Percentiles rank a stretch among this genome's conserved stretches.
phyloP scores from a whole-genome alignment of 53 echinoderm and acorn worm genomes.

The Actinopyga echinites region DNA sequence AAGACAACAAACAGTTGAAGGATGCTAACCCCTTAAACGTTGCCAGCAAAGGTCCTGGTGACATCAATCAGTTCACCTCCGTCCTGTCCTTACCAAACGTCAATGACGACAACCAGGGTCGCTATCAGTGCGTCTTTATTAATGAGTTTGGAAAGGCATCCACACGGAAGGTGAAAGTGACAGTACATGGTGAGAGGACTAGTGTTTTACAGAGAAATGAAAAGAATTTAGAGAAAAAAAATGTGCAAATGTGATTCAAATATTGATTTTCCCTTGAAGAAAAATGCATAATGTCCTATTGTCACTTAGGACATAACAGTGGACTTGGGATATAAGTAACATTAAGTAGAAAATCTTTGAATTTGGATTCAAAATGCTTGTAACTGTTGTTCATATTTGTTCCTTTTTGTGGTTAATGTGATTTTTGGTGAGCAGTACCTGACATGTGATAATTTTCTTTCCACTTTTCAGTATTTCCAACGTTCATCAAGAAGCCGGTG shows the following conservation, averaged over 20 bases:
- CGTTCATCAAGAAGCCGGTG: constrained; percentile 73
- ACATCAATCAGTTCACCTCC: constrained; percentile 69
- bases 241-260: too few species aligned
- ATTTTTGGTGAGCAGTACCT: too few species aligned
- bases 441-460: background rate
- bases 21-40: constrained; percentile 53
- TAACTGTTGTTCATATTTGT: too few species aligned
- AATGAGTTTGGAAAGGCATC: constrained; percentile 85
- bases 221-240: too few species aligned
- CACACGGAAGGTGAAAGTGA: constrained; percentile 81
- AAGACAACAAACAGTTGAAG: constrained; percentile 67
- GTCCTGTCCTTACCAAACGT: constrained; percentile 73
- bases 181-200: constrained; percentile 75
- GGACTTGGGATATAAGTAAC: too few species aligned
- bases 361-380: too few species aligned
- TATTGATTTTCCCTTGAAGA: too few species aligned
- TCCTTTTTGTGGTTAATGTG: background rate
- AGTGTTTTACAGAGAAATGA: background rate
- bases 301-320: too few species aligned
- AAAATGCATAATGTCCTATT: too few species aligned
- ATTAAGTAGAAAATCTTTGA: too few species aligned
- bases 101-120: constrained; percentile 73
- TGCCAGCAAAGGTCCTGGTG: constrained; percentile 54
- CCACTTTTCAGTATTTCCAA: constrained; percentile 79
- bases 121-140: constrained; percentile 87